phyloP scores from a whole-genome alignment of 2,888 invertebrate species.

The Ochropleura leucogaster region DNA sequence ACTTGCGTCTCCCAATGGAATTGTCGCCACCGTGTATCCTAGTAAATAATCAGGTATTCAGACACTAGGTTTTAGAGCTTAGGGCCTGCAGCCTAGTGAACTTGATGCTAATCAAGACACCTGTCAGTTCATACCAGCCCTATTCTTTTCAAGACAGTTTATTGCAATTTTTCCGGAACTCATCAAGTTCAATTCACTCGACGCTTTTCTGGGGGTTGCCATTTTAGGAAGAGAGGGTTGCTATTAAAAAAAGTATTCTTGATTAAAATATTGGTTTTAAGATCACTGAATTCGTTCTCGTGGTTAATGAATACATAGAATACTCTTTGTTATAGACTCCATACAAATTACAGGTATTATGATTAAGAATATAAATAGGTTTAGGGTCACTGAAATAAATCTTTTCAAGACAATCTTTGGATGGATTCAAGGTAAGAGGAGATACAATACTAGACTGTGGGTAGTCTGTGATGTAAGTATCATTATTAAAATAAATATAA shows the following conservation, averaged over 20 bases:
- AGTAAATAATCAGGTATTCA: too few species aligned
- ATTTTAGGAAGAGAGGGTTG: background rate
- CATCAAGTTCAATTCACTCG: background rate
- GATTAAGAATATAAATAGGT: too few species aligned
- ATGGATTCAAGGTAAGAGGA: too few species aligned
- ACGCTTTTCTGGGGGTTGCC: background rate
- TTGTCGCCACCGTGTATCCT: too few species aligned
- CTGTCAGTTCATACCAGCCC: background rate
- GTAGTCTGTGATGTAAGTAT: too few species aligned
- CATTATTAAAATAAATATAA: background rate
- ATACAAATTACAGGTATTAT: too few species aligned
- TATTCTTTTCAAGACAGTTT: background rate
- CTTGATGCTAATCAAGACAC: background rate
- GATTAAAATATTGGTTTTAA: background rate
- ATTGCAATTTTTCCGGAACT: background rate
- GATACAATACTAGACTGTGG: too few species aligned
- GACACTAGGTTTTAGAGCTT: background rate
- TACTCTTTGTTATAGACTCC: too few species aligned
- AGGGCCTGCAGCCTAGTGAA: too few species aligned
- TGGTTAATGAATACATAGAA: background rate
- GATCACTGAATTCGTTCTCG: background rate
- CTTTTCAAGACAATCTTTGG: too few species aligned
- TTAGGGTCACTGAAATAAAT: too few species aligned
- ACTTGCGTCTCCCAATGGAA: background rate
- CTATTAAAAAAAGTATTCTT: background rate